Evolutionary conservation across 2,113 vertebrate species (phyloP).

Genomic region (Rousettus leschenaultii): DNA sequence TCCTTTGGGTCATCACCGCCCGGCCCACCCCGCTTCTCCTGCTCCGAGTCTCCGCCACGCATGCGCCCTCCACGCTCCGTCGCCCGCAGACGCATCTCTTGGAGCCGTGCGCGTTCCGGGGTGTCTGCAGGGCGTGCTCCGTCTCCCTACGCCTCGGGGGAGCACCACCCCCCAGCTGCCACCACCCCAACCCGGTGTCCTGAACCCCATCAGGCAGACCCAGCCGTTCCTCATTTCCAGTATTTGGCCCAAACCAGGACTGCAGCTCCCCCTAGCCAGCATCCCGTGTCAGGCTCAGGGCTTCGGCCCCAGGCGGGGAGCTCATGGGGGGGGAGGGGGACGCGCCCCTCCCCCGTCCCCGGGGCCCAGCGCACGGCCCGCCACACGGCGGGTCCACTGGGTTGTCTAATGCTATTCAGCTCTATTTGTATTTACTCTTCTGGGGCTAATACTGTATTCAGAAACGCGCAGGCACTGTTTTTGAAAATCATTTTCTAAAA

Average conservation of each 20-base stretch:
- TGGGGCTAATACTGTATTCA: too few relatives aligned
- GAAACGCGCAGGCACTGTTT: background rate
- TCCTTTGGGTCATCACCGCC: background rate
- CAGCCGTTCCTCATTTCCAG: too few relatives aligned
- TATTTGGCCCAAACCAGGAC: too few relatives aligned
- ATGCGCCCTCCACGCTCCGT: background rate
- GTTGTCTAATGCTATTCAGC: background rate
- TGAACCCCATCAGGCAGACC: background rate
- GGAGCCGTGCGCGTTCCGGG: accelerated
- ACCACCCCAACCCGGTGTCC: too few relatives aligned
- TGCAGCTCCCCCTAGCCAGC: accelerated
- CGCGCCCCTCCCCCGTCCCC: background rate
- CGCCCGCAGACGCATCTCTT: background rate
- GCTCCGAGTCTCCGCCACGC: accelerated
- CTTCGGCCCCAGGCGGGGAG: accelerated
- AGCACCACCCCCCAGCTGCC: background rate
- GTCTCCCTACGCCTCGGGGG: background rate
- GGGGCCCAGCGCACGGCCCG: accelerated
- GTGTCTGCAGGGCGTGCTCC: accelerated
- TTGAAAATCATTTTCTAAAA: background rate
- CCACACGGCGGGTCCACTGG: background rate
- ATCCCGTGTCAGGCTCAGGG: too few relatives aligned
- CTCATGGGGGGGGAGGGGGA: accelerated
- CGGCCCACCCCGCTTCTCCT: background rate
- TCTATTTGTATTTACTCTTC: background rate